Base-by-base conservation (phyloP, 2,797 vertebrate genomes). In the Anguilla pacifica region DNA sequence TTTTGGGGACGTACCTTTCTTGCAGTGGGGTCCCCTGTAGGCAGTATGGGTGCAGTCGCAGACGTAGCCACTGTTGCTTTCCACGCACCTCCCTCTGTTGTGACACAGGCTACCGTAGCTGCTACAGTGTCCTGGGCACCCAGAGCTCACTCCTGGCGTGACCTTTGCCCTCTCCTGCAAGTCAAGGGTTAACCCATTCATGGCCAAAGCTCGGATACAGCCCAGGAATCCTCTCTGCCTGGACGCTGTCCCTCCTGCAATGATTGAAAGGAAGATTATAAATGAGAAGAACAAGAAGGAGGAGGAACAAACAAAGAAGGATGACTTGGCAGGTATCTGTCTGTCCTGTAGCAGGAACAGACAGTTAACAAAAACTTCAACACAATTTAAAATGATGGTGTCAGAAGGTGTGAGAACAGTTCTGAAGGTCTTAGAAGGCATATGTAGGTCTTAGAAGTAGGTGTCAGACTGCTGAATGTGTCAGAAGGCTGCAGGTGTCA, bases 71-170 rank as follows among this genome's bases (percentile, higher is more conserved):
- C 95, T 98, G 91, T 95, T 97, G 90, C 97, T 99, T 93, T 99
- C 98, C 28, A 99, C 94, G 86, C 98, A 99, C 88, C 96, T 95
- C 49, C 98, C 98, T 70, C 97, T 94, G 59, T 99, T 98, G 91
- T 97, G 97, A 89, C 98, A 99, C 79, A 97, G 95, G 91, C 95
- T 97, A 85, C 97, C 97, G 0, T 98, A 99, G 92, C 97, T 98
- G 91, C 97, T 99, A 93, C 98, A 99, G 91, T 99, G 97, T 0
- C 98, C 98, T 0, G 97, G 97, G 31, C 98, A 99, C 0, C 98
- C 98, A 0, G 97, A 95, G 91, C 96, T 97, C 90, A 99, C 98
- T 19, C 98, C 98, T 0, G 97, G 94, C 0, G 97, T 98, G 93
- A 97, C 94, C 93, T 96, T 97, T 55, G 98, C 98, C 70, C 97